phyloP scores from a whole-genome alignment of 2,113 vertebrate species.

The Isurus oxyrinchus region DNA sequence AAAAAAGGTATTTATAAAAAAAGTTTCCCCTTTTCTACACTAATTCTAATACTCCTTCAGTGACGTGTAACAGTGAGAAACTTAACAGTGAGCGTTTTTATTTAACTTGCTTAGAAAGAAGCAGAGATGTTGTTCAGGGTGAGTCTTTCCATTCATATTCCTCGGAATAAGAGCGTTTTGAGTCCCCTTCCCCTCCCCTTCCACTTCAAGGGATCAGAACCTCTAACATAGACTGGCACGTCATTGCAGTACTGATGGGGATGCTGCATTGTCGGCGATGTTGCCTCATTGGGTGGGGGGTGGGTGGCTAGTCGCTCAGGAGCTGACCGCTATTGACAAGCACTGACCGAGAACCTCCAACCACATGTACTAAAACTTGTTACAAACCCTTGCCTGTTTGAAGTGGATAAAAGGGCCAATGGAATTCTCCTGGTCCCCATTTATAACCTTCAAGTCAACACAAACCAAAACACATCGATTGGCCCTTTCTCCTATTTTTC shows the following conservation, averaged over 20 bases:
- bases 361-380: too few relatives aligned
- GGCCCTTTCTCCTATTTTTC: not conserved
- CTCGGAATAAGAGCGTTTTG: not conserved
- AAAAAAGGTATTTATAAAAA: constrained; percentile 81
- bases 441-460: constrained; percentile 12
- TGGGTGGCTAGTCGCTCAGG: too few relatives aligned
- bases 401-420: not conserved
- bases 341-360: too few relatives aligned
- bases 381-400: not conserved
- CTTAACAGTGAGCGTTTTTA: not conserved
- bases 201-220: not conserved
- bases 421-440: not conserved
- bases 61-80: not conserved
- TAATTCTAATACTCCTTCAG: not conserved
- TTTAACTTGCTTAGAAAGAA: not conserved
- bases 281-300: too few relatives aligned
- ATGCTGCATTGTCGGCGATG: not conserved
- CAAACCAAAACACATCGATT: not conserved
- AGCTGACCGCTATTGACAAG: too few relatives aligned
- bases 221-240: not conserved
- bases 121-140: not conserved
- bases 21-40: not conserved
- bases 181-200: not conserved
- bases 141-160: not conserved
- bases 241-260: not conserved